phyloP scores from a whole-genome alignment of 2,888 invertebrate species.

The Dermolepida albohirtum region DNA sequence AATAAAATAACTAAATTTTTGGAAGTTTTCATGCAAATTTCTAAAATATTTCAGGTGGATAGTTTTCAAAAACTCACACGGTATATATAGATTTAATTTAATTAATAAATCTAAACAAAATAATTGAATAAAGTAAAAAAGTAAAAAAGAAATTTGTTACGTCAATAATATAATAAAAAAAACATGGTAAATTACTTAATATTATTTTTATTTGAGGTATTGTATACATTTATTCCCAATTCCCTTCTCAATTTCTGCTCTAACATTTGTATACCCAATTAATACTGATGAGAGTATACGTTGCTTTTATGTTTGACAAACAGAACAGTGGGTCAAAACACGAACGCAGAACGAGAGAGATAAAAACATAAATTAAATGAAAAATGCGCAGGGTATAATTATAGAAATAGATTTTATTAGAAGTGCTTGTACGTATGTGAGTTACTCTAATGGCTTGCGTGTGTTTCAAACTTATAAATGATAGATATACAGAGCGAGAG shows the following conservation, averaged over 20 bases:
- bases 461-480: conserved; percentile 2
- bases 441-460: conserved; percentile 32
- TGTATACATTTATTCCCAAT: conserved; percentile 8
- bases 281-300: conserved; percentile 25
- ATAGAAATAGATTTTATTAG: too few species aligned
- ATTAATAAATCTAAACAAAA: too few species aligned
- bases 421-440: neutral
- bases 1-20: too few species aligned
- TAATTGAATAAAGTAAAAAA: too few species aligned
- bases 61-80: too few species aligned
- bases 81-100: too few species aligned
- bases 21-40: too few species aligned
- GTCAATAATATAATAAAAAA: too few species aligned
- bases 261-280: conserved; percentile 28
- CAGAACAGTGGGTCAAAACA: conserved; percentile 1
- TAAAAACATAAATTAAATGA: neutral
- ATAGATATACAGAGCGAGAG: conserved; percentile 3
- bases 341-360: conserved; percentile 6
- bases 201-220: conserved; percentile 3
- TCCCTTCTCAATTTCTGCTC: conserved; percentile 25
- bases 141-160: too few species aligned
- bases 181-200: too few species aligned
- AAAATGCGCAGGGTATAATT: too few species aligned
- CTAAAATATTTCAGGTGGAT: too few species aligned
- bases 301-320: conserved; percentile 23